These are phyloP conservation scores for Schizothorax lantsangensis DNA, from an alignment of 2,797 vertebrate species.

Conservation along the genomic window DNA sequence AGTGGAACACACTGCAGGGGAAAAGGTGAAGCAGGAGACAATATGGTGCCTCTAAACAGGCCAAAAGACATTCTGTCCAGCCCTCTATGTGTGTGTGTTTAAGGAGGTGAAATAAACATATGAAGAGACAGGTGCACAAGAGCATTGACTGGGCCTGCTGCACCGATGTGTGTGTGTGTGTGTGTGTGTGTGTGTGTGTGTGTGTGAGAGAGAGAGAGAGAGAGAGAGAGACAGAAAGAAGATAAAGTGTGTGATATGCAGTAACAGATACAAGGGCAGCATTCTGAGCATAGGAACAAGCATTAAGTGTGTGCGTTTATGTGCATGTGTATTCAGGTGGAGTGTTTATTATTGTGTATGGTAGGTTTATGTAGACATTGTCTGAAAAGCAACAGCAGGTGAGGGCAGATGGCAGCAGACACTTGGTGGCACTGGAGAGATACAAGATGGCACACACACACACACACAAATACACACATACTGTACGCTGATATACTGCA, in stretches of 20 bases:
- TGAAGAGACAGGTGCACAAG: constrained; percentile 16
- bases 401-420: constrained; percentile 55
- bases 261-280: constrained; percentile 10
- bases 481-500: background rate
- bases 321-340: constrained; percentile 1
- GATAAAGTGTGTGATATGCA: constrained; percentile 40
- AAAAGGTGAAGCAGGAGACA: constrained; percentile 47
- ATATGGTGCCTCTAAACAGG: constrained; percentile 46
- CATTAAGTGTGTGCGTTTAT: constrained; percentile 7
- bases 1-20: constrained; percentile 37
- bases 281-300: constrained; percentile 20
- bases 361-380: constrained; percentile 38
- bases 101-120: constrained; percentile 31
- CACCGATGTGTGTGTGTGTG: background rate
- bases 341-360: constrained; percentile 31
- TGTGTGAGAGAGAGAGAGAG: constrained; percentile 28
- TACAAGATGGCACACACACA: constrained; percentile 17
- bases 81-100: constrained; percentile 10
- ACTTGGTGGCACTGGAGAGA: constrained; percentile 42
- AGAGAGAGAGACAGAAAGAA: background rate
- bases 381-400: constrained; percentile 48
- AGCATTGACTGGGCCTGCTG: background rate
- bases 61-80: constrained; percentile 27
- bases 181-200: constrained; percentile 59
- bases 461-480: background rate